A percentile compares a stretch with the other conserved stretches of the same genome.
Conservation (phyloP, 2,797 vertebrate genomes). For the Pyrrhura leucotis region DNA sequence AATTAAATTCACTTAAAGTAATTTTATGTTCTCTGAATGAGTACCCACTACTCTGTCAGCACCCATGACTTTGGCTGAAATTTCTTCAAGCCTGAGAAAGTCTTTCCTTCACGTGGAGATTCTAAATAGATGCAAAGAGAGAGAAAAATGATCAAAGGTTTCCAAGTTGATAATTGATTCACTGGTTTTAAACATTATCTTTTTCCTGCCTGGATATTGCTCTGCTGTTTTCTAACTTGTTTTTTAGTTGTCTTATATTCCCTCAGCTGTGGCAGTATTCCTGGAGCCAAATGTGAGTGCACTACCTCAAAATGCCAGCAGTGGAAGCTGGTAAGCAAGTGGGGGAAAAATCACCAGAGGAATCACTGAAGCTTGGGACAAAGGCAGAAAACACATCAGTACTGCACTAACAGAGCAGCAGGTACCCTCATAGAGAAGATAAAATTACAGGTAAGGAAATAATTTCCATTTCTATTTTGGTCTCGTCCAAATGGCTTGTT, state of each 20-base stretch:
- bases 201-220: constrained; percentile 38
- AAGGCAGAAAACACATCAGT: constrained; percentile 64
- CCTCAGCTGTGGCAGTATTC: constrained; percentile 62
- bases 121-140: constrained; percentile 16
- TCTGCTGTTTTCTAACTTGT: constrained; percentile 70
- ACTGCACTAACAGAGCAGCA: constrained; percentile 49
- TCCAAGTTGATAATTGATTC: constrained; percentile 43
- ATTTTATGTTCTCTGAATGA: constrained; percentile 38
- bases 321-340: constrained; percentile 52
- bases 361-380: constrained; percentile 59
- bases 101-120: not conserved
- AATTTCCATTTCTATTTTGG: constrained; percentile 25
- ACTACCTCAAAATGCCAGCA: constrained; percentile 62
- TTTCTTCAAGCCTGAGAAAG: not conserved
- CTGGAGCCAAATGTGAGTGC: constrained; percentile 59
- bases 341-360: constrained; percentile 48
- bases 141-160: not conserved
- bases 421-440: constrained; percentile 57
- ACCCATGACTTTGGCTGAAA: not conserved
- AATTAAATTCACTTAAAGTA: constrained; percentile 20
- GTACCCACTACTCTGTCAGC: not conserved
- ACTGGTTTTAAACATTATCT: constrained; percentile 10
- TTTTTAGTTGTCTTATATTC: constrained; percentile 70
- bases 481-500: not conserved
- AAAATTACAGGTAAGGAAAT: constrained; percentile 63